Percentiles rank a stretch among this genome's conserved stretches.
Conservation (phyloP, 1,140 invertebrate species). For the Rhagoletis pomonella region DNA sequence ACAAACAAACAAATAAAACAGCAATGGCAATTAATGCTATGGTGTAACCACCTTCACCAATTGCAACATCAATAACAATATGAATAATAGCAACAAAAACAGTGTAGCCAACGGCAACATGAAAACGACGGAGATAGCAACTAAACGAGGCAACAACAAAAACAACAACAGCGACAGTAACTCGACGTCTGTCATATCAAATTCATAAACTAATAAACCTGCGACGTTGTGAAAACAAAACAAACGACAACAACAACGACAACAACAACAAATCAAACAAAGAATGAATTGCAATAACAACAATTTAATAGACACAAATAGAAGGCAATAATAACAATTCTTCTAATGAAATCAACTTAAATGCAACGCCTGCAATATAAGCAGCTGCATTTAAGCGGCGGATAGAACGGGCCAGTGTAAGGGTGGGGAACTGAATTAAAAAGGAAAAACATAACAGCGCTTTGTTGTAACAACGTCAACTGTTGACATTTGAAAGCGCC, state of each 20-base stretch:
- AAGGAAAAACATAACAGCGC: not conserved
- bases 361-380: slow-evolving; percentile 12
- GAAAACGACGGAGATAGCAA: not conserved
- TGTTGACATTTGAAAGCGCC: slow-evolving; percentile 24
- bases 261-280: not conserved
- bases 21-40: not conserved
- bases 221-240: not conserved
- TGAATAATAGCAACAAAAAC: not conserved
- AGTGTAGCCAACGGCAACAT: not conserved
- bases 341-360: slow-evolving; percentile 33
- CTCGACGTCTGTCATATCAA: slow-evolving; percentile 13
- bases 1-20: not conserved
- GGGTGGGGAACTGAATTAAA: not conserved
- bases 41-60: slow-evolving; percentile 30
- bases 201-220: slow-evolving; percentile 36
- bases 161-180: not conserved
- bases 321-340: slow-evolving; percentile 22
- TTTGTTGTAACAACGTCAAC: not conserved
- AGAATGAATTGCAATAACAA: slow-evolving; percentile 3
- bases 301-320: slow-evolving; percentile 33
- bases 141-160: not conserved
- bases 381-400: not conserved
- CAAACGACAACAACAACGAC: not conserved
- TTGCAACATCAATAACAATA: slow-evolving; percentile 48
- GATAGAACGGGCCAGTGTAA: not conserved